Conservation (phyloP, 2,797 vertebrate species). For the Pangasius larnaudii region DNA sequence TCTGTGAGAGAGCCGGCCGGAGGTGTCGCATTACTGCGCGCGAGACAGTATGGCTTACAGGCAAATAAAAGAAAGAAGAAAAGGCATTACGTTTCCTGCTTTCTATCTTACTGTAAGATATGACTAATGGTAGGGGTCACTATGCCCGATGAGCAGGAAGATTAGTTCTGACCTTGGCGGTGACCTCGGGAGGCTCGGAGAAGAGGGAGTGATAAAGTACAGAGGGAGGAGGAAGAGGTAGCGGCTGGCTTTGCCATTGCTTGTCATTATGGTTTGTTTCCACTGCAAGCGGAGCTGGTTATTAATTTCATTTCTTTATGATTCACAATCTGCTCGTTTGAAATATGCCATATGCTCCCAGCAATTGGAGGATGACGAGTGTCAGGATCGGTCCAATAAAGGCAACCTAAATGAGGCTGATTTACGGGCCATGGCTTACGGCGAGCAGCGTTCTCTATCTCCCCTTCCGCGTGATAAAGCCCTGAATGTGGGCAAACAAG, state of each 20-base stretch:
- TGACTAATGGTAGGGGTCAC: conserved; percentile 66
- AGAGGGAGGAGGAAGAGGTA: conserved; percentile 65
- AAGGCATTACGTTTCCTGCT: conserved; percentile 52
- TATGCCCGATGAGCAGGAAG: conserved; percentile 70
- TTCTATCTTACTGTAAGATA: conserved; percentile 65
- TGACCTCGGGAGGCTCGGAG: conserved; percentile 70
- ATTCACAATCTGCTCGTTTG: conserved; percentile 92
- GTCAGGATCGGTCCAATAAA: conserved; percentile 92
- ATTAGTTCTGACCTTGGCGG: conserved; percentile 81
- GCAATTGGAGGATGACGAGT: conserved; percentile 92
- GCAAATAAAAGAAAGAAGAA: conserved; percentile 43
- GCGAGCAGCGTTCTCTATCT: conserved; percentile 57
- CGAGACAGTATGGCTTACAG: conserved; percentile 18
- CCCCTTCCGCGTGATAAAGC: conserved; percentile 38
- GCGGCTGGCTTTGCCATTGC: conserved; percentile 81
- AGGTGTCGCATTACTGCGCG: conserved; percentile 4
- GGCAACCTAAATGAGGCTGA: conserved; percentile 91
- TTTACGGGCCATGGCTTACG: conserved; percentile 84
- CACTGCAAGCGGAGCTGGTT: conserved; percentile 81
- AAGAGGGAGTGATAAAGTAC: conserved; percentile 70
- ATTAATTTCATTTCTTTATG: conserved; percentile 95
- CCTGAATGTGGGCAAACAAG: conserved; percentile 48
- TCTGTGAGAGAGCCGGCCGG: conserved; percentile 28
- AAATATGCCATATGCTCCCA: conserved; percentile 94
- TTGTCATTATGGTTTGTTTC: conserved; percentile 84